Base-by-base conservation (phyloP, 2,888 invertebrate species). In the Smittia sp. region DNA sequence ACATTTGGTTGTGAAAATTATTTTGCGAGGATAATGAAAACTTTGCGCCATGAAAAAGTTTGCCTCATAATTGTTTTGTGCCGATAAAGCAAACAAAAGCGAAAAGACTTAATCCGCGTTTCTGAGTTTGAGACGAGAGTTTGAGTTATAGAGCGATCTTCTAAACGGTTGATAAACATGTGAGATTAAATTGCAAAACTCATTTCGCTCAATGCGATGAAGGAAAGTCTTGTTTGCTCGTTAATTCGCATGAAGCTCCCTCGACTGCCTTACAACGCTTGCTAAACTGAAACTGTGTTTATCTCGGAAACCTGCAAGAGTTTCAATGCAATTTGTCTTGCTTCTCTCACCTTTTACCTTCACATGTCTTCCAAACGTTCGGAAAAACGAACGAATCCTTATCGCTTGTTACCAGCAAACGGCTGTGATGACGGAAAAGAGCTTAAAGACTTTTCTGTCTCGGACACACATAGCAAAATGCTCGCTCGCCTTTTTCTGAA, bases 311-410 rank as follows among this genome's bases (percentile, higher is more conserved):
- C 46, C 46, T 46, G 46, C 46, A 2, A 11, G 15, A 15, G 46
- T 3, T 46, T 2, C 38, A 66, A 27, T 66, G 66, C 66, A 66
- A 66, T 66, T 66, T 66, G 66, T 66, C 66, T 66, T 38, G n/a
- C 32, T 66, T 15, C 11, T 46, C 39, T 66, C 32, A 66, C 66
- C 32, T 66, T 32, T 24, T 32, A 32, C 46, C 46, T 15, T 46
- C 46, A 46, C 24, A n/a, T 27, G 63, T 15, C 63, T 63, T 32
- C 63, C 13, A 24, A 15, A 27, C 24, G 18, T 11, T 63, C n/a
- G 24, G 15, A 38, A 13, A 15, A 32, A 38, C 27, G 32, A 66
- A 20, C 39, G 38, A 67, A 67, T 67, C 67, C 67, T 67, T 67
- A 67, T 67, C 67, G 22, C 67, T 20, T 67, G 41, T 67, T 67